A percentile compares a stretch with the other conserved stretches of the same genome.
phyloP scores from a whole-genome alignment of 2,888 invertebrate genomes.

The Brachylomia viminalis region DNA sequence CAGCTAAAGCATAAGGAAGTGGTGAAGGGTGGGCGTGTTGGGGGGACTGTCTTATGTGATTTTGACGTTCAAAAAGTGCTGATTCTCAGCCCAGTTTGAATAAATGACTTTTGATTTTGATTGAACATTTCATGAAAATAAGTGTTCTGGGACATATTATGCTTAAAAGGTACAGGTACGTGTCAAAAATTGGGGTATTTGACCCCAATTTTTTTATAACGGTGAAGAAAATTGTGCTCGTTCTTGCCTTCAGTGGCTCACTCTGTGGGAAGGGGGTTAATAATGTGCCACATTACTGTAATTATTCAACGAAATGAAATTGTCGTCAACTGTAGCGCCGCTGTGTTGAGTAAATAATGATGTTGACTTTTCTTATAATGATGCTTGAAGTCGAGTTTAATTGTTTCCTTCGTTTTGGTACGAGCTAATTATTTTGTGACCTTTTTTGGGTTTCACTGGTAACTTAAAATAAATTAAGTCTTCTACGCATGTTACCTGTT shows the following conservation, averaged over 20 bases:
- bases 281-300: slow-evolving; percentile 72
- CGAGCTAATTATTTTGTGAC: background rate
- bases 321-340: slow-evolving; percentile 63
- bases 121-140: too few species aligned
- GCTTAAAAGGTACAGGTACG: background rate
- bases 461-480: too few species aligned
- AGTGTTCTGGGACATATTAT: too few species aligned
- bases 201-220: slow-evolving; percentile 66
- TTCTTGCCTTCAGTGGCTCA: slow-evolving; percentile 6
- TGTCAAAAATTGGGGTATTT: slow-evolving; percentile 66
- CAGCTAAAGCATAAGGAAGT: too few species aligned
- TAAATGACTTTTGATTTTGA: too few species aligned
- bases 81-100: too few species aligned
- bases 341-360: slow-evolving; percentile 65
- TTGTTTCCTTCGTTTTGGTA: background rate
- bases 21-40: too few species aligned
- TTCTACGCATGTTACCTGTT: too few species aligned
- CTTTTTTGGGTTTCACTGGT: background rate
- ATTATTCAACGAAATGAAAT: slow-evolving; percentile 73
- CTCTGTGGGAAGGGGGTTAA: slow-evolving; percentile 64
- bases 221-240: slow-evolving; percentile 41
- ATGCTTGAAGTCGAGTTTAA: background rate
- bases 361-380: slow-evolving; percentile 42
- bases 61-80: too few species aligned
- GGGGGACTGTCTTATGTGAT: too few species aligned